Percentiles rank a stretch among this genome's conserved stretches.
Evolutionary conservation across 2,888 invertebrate genomes (phyloP).

Genomic region (Macaria notata): DNA sequence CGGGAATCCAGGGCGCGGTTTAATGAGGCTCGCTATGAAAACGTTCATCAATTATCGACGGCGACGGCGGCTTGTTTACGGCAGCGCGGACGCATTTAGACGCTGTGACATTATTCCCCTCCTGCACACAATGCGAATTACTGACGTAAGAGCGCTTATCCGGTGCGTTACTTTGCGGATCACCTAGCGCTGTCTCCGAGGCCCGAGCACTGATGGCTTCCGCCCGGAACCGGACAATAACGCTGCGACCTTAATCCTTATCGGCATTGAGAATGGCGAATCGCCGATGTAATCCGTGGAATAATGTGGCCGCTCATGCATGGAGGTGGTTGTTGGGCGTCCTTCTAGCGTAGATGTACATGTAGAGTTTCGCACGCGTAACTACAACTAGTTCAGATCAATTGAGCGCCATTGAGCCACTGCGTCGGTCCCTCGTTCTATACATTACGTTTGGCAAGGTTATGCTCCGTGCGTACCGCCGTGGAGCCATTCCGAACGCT

Average conservation of each 20-base stretch:
- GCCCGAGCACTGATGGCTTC: slow-evolving; percentile 25
- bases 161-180: slow-evolving; percentile 30
- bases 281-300: slow-evolving; percentile 18
- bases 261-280: slow-evolving; percentile 29
- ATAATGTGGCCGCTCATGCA: slow-evolving; percentile 40
- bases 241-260: slow-evolving; percentile 30
- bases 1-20: slow-evolving; percentile 72
- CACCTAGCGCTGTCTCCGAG: slow-evolving; percentile 19
- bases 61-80: slow-evolving; percentile 75
- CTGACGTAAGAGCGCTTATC: slow-evolving; percentile 45
- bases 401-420: slow-evolving; percentile 74
- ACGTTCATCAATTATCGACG: slow-evolving; percentile 79
- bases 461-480: slow-evolving; percentile 52
- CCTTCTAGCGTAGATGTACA: slow-evolving; percentile 55
- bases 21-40: slow-evolving; percentile 77
- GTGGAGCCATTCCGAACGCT: slow-evolving; percentile 41
- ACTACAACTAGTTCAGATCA: slow-evolving; percentile 76
- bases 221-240: slow-evolving; percentile 29
- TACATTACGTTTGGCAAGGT: slow-evolving; percentile 66
- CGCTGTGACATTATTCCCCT: slow-evolving; percentile 65
- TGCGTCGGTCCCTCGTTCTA: slow-evolving; percentile 61
- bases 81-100: slow-evolving; percentile 76
- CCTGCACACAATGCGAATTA: slow-evolving; percentile 48
- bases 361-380: slow-evolving; percentile 70
- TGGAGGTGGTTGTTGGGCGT: slow-evolving; percentile 50